A percentile compares a stretch with the other conserved stretches of the same genome.
Conservation (phyloP, 2,888 invertebrate species). For the Tenthredo distinguenda region DNA sequence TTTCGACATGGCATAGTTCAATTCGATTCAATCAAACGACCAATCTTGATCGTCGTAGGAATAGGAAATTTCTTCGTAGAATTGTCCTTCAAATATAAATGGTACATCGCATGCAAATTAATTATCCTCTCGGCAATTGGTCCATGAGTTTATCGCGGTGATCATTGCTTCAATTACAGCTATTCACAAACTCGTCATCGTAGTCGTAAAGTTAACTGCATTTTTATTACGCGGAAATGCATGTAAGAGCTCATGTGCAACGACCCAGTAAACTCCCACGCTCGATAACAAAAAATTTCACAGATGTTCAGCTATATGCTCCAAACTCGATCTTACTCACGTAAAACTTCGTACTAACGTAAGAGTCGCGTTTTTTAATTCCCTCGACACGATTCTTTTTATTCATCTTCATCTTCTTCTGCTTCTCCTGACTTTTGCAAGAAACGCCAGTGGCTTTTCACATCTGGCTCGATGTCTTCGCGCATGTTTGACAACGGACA, state of each 20-base stretch:
- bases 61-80: neutral
- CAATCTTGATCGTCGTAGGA: neutral
- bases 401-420: neutral
- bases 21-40: constrained; percentile 4
- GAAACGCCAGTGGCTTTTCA: neutral
- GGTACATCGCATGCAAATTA: neutral
- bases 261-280: constrained; percentile 64
- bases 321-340: neutral
- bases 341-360: neutral
- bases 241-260: constrained; percentile 54
- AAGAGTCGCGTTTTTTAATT: neutral
- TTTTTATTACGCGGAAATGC: constrained; percentile 61
- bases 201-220: constrained; percentile 46
- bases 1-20: neutral
- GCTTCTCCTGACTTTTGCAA: neutral
- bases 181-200: neutral
- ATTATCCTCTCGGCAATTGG: neutral
- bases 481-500: constrained; percentile 15
- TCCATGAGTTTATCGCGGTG: neutral
- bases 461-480: neutral
- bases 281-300: constrained; percentile 65
- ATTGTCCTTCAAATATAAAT: neutral
- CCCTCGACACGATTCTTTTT: neutral
- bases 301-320: neutral
- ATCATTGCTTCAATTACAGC: neutral